Conservation (phyloP, 2,888 invertebrate species). For the Chirona hameri region DNA sequence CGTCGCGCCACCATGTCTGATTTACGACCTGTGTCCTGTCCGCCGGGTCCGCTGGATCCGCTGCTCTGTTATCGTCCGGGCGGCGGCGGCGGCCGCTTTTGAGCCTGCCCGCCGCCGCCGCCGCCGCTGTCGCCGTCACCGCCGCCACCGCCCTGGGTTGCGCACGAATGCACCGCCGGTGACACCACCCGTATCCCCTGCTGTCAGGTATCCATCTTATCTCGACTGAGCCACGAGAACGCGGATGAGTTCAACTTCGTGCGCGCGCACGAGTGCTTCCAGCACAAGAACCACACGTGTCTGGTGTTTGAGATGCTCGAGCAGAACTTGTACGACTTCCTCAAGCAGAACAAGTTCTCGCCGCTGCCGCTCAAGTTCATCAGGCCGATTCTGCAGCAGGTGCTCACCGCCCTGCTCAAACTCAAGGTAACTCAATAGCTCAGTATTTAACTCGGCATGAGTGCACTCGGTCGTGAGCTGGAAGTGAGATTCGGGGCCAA, state of each 20-base stretch:
- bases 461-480: too few species aligned
- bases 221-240: constrained; percentile 91
- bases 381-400: constrained; percentile 97
- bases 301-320: constrained; percentile 99
- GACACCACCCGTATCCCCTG: too few species aligned
- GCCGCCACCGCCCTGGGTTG: background rate
- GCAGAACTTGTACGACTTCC: constrained; percentile 99
- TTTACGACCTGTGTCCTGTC: too few species aligned
- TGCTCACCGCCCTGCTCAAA: constrained; percentile 73
- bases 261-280: constrained; percentile 98
- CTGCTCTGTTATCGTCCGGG: too few species aligned
- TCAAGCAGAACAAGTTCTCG: constrained; percentile 99
- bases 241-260: constrained; percentile 99
- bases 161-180: too few species aligned
- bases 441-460: too few species aligned
- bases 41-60: too few species aligned
- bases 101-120: too few species aligned
- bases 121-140: too few species aligned
- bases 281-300: constrained; percentile 99
- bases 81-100: too few species aligned
- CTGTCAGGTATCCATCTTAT: constrained; percentile 75
- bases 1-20: too few species aligned
- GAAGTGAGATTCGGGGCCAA: too few species aligned
- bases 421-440: constrained; percentile 62
- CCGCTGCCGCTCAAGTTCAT: constrained; percentile 97